A percentile compares a stretch with the other conserved stretches of the same genome.
phyloP scores from a whole-genome alignment of 1,140 invertebrate genomes.

The Fopius arisanus region DNA sequence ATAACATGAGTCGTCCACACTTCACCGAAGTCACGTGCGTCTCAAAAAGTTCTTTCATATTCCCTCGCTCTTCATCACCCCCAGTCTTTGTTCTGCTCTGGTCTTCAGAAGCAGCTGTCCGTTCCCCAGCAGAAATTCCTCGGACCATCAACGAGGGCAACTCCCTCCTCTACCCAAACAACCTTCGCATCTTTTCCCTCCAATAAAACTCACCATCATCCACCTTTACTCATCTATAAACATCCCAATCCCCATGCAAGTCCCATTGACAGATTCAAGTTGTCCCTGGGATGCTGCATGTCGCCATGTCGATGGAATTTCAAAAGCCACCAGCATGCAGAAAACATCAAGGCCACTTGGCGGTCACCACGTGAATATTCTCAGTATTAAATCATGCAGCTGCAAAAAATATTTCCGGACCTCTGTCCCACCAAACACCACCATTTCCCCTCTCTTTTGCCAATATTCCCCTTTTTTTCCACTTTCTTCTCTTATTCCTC shows the following conservation, averaged over 20 bases:
- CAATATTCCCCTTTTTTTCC: constrained; percentile 14
- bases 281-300: neutral
- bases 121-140: constrained; percentile 54
- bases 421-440: constrained; percentile 1
- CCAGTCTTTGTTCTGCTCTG: constrained; percentile 56
- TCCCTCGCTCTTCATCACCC: constrained; percentile 55
- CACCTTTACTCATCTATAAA: neutral
- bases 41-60: constrained; percentile 56
- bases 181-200: neutral
- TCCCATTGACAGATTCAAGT: neutral
- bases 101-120: constrained; percentile 51
- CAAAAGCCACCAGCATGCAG: neutral
- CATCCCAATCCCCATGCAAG: neutral
- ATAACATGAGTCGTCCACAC: neutral
- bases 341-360: constrained; percentile 14
- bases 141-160: constrained; percentile 41
- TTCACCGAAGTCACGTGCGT: constrained; percentile 50
- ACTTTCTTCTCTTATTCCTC: constrained; percentile 2
- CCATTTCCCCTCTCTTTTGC: neutral
- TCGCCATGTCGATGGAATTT: neutral
- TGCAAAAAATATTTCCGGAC: constrained; percentile 23
- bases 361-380: neutral
- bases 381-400: constrained; percentile 4
- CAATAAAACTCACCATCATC: neutral
- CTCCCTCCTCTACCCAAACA: constrained; percentile 28